Evolutionary conservation across 2,113 vertebrate genomes (phyloP), one percentile per base, ranked within the genome.

Genomic region (Coturnix japonica): DNA sequence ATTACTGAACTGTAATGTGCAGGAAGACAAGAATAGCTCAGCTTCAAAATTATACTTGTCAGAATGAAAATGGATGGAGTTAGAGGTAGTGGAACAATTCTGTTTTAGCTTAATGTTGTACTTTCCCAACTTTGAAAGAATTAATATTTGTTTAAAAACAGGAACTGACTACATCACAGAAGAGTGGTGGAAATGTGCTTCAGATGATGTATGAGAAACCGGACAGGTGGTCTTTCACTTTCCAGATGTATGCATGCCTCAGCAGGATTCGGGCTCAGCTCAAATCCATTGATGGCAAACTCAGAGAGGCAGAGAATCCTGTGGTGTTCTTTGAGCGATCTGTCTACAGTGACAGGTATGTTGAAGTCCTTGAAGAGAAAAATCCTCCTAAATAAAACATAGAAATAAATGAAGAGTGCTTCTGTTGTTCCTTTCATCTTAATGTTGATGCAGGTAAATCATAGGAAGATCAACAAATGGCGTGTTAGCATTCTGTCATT

Each of bases 191-290:
- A 2, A 99, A 99, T 3, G 96, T 99, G 8, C 94, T 99, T 85
- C 97, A 97, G 86, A 98, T 99, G 99, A 98, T 99, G 99, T 99
- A 99, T 2, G 97, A 99, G 90, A 99, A 98, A 53, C 99, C 99
- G 0, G 98, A 99, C 71, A 94, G 99, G 12, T 99, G 99, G 99
- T 98, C 99, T 7, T 99, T 98, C 93, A 99, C 99, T 4, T 99
- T 99, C 97, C 99, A 99, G 89, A 98, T 97, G 1, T 99, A 99
- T 3, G 99, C 98, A 2, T 99, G 98, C 83, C 98, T 99, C 94
- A 99, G 99, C 97, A 97, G 99, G 13, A 97, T 99, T 54, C 97
- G 98, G 0, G 97, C 98, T 2, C 99, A 99, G 96, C 98, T 99
- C 20, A 70, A 53, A 1, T 95, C 96, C 33, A 96, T 98, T 46